Evolutionary conservation across 23 tunicate genomes (phyloP), one percentile per base, ranked within the genome.

Genomic region (Phallusia fumigata): DNA sequence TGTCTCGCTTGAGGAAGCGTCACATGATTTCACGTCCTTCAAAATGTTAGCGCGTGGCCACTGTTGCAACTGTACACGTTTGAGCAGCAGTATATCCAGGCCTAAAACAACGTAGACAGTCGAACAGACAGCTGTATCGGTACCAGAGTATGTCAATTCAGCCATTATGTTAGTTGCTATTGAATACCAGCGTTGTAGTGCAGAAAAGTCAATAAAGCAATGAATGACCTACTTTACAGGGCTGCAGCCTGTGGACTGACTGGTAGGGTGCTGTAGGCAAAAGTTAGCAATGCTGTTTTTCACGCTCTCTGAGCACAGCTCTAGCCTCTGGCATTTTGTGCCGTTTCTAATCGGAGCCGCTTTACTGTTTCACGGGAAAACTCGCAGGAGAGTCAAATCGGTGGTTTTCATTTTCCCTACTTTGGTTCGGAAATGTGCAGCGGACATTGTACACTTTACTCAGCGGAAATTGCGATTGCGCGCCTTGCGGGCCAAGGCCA

Each of bases 301-400:
- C 36, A 1, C 32, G 19, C 19, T 79, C 10, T 30, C 36, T 53
- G 83, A 51, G 31, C 36, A 79, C 33, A 19, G 52, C n/a, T 52
- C 83, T 35, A 79, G 31, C 21, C 28, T 35, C 30, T 79, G 83
- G 83, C 83, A 79, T 79, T 31, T 79, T 32, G 36, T 79, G n/a
- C 73, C 52, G 2, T 52, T 79, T 22, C 33, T 79, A 11, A 52
- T 79, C 18, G 83, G 36, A 19, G 83, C 83, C 21, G 83, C 36
- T 30, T 45, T 79, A 52, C 52, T 79, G 73, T 53, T 79, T 30
- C 83, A 79, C 52, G 36, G 52, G 0, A 79, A 52, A 79, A 52
- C 73, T 0, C 83, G 83, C 21, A 74, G 40, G 22, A 74, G n/a
- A 74, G 40, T 74, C 13, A 74, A 74, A 74, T 19, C 40, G 15